phyloP scores from a whole-genome alignment of 92 coral and sea anemone species.

The Zoanthus sansibaricus region DNA sequence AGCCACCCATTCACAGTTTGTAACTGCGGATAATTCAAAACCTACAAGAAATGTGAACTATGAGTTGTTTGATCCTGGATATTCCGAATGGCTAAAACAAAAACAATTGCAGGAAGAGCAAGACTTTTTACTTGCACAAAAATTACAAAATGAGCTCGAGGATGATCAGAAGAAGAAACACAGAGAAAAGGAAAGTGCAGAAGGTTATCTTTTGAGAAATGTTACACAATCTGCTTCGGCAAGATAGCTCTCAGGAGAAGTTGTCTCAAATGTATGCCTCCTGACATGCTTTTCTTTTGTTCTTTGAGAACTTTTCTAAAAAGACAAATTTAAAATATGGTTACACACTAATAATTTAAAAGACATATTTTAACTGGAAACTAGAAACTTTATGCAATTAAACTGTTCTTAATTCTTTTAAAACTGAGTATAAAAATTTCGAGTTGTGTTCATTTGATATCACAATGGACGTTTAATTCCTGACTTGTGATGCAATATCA shows the following conservation, averaged over 20 bases:
- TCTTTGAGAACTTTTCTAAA: background rate
- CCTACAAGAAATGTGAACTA: conserved; percentile 1
- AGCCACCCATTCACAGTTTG: background rate
- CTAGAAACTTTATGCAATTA: too few relatives aligned
- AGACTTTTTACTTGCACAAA: conserved; percentile 80
- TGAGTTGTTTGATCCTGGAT: conserved; percentile 33
- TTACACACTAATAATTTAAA: too few relatives aligned
- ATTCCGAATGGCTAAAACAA: conserved; percentile 24
- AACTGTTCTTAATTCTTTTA: too few relatives aligned
- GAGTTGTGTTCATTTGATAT: too few relatives aligned
- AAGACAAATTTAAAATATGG: too few relatives aligned
- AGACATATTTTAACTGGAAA: too few relatives aligned
- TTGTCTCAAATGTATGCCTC: too few relatives aligned
- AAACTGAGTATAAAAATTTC: too few relatives aligned
- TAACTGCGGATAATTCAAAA: background rate
- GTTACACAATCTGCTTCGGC: background rate
- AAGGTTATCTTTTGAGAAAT: conserved; percentile 74
- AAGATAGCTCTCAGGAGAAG: background rate
- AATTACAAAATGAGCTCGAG: conserved; percentile 84
- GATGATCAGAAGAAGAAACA: conserved; percentile 40
- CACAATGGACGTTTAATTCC: too few relatives aligned
- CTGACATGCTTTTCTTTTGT: too few relatives aligned
- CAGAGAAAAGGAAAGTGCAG: conserved; percentile 73
- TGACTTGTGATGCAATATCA: too few relatives aligned
- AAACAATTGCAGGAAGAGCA: conserved; percentile 66